Base-by-base conservation (phyloP, 2,888 invertebrate genomes). In the Gastrophysa polygoni region DNA sequence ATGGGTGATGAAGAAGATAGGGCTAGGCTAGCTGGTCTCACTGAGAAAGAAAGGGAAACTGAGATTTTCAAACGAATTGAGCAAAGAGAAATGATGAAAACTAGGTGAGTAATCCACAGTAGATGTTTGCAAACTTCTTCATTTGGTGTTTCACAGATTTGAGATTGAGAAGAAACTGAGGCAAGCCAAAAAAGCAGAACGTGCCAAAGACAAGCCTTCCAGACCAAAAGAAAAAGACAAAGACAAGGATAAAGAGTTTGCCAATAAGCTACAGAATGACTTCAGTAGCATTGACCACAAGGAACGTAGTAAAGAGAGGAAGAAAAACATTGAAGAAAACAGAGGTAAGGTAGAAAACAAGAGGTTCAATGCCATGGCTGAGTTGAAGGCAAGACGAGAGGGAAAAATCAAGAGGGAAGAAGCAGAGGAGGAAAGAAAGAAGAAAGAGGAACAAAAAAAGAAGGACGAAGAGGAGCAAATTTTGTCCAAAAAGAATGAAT, bases 1-100 rank as follows among this genome's bases (percentile, higher is more conserved):
- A 97, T 98, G 91, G 97, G 97, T 0, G 97, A 98, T 80, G 96
- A 94, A 63, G 97, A 95, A 71, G 98, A 98, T 83, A 89, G 94
- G 73, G 91, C 93, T 1, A 84, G 93, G 0, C 83, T 98, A 47
- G 95, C 95, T 10, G 90, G 91, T 66, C 91, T 98, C 87, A 97
- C 97, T 0, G 98, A 98, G 79, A 96, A 96, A 76, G 98, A 98
- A 78, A 85, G 98, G 46, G 98, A 99, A 83, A 95, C 96, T 59
- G 98, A 98, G 82, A 91, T 99, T 71, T 99, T 95, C 81, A 96
- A 97, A 79, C 88, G 98, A 55, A 95, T 97, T 54, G 98, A 98
- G 81, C 90, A 95, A 75, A 86, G 98, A 71, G 97, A 98, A 80
- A 88, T 93, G 0, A 91, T 97, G 87, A 94, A 93, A 79, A 96